phyloP scores from a whole-genome alignment of 2,113 vertebrate species.

The Nibea albiflora region DNA sequence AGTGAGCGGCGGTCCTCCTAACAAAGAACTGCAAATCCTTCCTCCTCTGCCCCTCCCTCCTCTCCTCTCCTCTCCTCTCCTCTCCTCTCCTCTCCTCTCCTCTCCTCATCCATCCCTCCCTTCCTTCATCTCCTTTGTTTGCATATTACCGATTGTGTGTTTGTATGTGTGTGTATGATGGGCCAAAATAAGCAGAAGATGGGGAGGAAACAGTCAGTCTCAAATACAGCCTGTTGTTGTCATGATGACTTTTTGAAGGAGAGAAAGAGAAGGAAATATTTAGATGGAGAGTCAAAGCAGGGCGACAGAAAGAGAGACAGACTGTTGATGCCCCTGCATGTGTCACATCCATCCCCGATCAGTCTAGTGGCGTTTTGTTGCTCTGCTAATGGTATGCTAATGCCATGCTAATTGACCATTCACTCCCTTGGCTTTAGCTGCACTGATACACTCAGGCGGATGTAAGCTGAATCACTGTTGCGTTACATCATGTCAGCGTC shows the following conservation, averaged over 20 bases:
- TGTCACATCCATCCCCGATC: conserved; percentile 30
- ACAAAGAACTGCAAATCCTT: conserved; percentile 61
- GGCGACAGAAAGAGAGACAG: background rate
- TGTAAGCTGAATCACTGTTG: conserved; percentile 31
- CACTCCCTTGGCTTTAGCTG: conserved; percentile 33
- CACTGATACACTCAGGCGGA: conserved; percentile 9
- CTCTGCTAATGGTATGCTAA: conserved; percentile 60
- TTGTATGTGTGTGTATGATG: conserved; percentile 12
- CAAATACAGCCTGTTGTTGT: conserved; percentile 19
- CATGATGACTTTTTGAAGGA: conserved; percentile 8
- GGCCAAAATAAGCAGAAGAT: conserved; percentile 48
- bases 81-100: conserved; percentile 11
- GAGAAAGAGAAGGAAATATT: background rate
- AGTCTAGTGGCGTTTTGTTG: conserved; percentile 22
- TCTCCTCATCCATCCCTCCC: background rate
- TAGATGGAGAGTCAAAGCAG: background rate
- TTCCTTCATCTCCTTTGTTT: conserved; percentile 35
- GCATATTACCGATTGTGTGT: conserved; percentile 19
- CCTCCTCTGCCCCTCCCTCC: conserved; percentile 11
- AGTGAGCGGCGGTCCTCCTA: conserved; percentile 45
- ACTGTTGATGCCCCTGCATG: background rate
- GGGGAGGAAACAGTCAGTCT: conserved; percentile 12
- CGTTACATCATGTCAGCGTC: conserved; percentile 31
- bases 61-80: conserved; percentile 13
- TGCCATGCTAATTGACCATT: conserved; percentile 60